phyloP scores from a whole-genome alignment of 30 jellyfish, hydroid and myxozoan species.

The Aurelia sp. region DNA sequence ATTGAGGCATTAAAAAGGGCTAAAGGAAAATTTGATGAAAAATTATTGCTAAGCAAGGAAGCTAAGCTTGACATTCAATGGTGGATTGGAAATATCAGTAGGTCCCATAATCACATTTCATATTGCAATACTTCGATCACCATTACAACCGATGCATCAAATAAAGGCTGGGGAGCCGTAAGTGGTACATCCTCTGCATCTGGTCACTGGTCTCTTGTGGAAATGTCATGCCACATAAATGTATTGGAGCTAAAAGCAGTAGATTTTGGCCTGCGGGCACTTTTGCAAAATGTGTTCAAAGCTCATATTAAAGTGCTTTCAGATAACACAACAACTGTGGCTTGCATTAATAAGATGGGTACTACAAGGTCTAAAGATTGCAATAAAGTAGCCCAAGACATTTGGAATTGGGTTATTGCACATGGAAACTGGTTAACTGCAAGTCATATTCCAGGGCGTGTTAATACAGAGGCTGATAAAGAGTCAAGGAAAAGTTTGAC shows the following conservation, averaged over 20 bases:
- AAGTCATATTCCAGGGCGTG: conserved; percentile 41
- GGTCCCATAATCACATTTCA: neutral
- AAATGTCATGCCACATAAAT: conserved; percentile 19
- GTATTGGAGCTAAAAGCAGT: conserved; percentile 30
- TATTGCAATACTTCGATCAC: neutral
- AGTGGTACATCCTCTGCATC: neutral
- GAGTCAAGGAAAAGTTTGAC: conserved; percentile 11
- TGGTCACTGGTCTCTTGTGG: conserved; percentile 7
- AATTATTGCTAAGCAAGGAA: neutral
- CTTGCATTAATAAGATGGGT: conserved; percentile 45
- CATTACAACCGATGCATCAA: conserved; percentile 28
- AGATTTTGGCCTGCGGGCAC: conserved; percentile 22
- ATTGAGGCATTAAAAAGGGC: conserved; percentile 10
- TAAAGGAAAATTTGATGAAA: conserved; percentile 24
- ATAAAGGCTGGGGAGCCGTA: conserved; percentile 37
- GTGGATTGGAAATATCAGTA: conserved; percentile 20
- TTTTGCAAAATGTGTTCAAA: neutral
- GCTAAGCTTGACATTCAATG: conserved; percentile 24
- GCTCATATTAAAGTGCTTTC: conserved; percentile 14
- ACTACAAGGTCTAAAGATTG: conserved; percentile 26
- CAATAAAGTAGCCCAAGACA: conserved; percentile 9
- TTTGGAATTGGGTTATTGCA: conserved; percentile 43
- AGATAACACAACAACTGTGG: conserved; percentile 55
- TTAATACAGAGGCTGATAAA: conserved; percentile 42
- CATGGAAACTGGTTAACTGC: conserved; percentile 43